Conservation (phyloP, 2,113 vertebrate genomes). For the Herpailurus yagouaroundi region DNA sequence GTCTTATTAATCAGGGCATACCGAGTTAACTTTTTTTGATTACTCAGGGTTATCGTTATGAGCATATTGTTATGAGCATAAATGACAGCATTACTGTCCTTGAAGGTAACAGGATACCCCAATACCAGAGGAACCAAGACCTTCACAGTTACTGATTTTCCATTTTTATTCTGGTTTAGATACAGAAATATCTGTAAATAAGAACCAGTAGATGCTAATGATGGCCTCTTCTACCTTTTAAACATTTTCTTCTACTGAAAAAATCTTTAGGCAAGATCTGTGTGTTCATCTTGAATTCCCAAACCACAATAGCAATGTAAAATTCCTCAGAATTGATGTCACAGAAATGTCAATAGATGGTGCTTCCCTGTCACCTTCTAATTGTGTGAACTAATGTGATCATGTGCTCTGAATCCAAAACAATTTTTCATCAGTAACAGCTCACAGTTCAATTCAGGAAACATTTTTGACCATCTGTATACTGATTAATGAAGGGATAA, state of each 20-base stretch:
- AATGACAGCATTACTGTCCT: not conserved
- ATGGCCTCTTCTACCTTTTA: not conserved
- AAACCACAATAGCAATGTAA: not conserved
- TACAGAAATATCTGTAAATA: not conserved
- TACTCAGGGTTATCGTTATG: not conserved
- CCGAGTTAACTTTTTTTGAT: not conserved
- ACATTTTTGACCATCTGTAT: not conserved
- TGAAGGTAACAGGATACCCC: not conserved
- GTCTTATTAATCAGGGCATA: not conserved
- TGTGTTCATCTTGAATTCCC: not conserved
- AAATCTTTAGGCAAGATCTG: not conserved
- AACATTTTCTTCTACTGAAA: not conserved
- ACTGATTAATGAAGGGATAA: not conserved
- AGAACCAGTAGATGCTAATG: not conserved
- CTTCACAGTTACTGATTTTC: not conserved
- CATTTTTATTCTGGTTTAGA: not conserved
- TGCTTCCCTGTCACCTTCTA: not conserved
- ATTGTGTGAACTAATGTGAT: not conserved
- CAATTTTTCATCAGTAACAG: not conserved
- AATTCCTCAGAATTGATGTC: not conserved
- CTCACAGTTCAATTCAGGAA: not conserved
- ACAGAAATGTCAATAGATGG: not conserved
- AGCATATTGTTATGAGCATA: not conserved
- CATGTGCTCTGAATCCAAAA: not conserved
- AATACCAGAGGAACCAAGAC: not conserved